phyloP scores from a whole-genome alignment of 2,113 vertebrate species.

The Todiramphus chloris region DNA sequence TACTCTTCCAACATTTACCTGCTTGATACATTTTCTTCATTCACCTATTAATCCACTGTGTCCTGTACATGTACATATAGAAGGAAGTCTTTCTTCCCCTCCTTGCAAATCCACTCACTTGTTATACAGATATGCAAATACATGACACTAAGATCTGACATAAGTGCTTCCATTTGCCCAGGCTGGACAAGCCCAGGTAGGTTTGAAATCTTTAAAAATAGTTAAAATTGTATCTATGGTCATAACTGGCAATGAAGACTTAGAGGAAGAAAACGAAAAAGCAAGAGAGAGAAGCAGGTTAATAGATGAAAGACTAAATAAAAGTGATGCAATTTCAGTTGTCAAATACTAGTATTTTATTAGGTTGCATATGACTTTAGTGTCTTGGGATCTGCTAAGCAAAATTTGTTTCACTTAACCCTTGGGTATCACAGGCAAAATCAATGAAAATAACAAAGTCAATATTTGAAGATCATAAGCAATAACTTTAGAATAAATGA shows the following conservation, averaged over 20 bases:
- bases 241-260: not conserved
- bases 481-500: constrained; percentile 6
- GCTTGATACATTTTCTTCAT: not conserved
- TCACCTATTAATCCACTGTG: not conserved
- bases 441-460: constrained; percentile 10
- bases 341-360: not conserved
- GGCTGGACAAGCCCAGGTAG: not conserved
- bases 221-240: not conserved
- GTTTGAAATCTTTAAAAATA: not conserved
- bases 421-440: not conserved
- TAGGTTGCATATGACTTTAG: not conserved
- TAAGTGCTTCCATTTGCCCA: not conserved
- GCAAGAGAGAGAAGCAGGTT: not conserved
- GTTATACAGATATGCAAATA: not conserved
- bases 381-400: not conserved
- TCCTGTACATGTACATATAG: rapidly evolving
- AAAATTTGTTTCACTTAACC: not conserved
- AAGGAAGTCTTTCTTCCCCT: not conserved
- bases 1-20: not conserved
- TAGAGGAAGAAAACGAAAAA: not conserved
- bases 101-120: not conserved
- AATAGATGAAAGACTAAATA: not conserved
- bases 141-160: rapidly evolving
- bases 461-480: not conserved
- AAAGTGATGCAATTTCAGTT: not conserved